Evolutionary conservation across 1,140 invertebrate species (phyloP), one percentile per base, ranked within the genome.

Genomic region (Nilaparvata lugens): DNA sequence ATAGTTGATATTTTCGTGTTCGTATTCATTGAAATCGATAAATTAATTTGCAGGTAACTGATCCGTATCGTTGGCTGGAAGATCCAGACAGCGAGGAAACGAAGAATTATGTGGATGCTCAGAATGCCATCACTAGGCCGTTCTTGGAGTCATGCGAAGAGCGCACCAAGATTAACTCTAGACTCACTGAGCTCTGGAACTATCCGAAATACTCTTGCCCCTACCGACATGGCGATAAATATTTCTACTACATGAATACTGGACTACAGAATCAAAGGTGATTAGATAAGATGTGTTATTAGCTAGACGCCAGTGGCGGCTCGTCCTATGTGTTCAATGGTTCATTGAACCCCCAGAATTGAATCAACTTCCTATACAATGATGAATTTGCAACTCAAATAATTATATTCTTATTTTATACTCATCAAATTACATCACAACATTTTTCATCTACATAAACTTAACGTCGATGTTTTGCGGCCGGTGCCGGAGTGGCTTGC

Each of bases 21-120:
- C 24, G 19, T 13, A 23, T 18, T n/a, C n/a, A n/a, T n/a, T n/a
- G n/a, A n/a, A n/a, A n/a, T n/a, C n/a, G n/a, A n/a, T n/a, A n/a
- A n/a, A n/a, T n/a, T 11, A 35, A 35, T 35, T 74, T 66, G 2
- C 59, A 96, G 92, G 80, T 98, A 61, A 60, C 73, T 64, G 96
- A 99, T 78, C 91, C 94, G 0, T 99, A 98, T 73, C 84, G 95
- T 51, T 98, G 94, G 94, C 73, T 99, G 21, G 97, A 99, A 77
- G 89, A 98, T 77, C 94, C 95, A 0, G 92, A 98, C 72, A 80
- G 87, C 0, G 81, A 87, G 63, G 93, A 98, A 76, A 97, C 95
- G 0, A 89, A 93, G 74, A 77, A 82, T 43, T 99, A 94, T 81
- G 90, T 98, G 31, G 85, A 95, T 60, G 85, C 83, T 11, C 90